These are phyloP conservation scores for Stichopus chloronotus DNA, from an alignment of 35 echinoderm and acorn worm species.

Conservation along the genomic window DNA sequence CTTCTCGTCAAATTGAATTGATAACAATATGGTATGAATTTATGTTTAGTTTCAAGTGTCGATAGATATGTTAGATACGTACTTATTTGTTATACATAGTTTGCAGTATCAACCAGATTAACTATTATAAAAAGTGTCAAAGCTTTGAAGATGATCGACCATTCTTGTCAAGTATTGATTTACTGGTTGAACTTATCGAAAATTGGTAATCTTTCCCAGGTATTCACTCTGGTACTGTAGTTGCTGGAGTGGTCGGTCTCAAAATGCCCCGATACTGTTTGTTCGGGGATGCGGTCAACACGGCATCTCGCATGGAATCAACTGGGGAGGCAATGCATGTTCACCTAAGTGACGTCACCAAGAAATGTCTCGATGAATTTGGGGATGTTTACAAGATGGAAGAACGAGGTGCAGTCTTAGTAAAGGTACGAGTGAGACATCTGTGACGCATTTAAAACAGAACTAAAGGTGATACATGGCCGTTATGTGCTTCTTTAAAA, in stretches of 20 bases:
- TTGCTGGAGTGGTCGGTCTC: conserved; percentile 92
- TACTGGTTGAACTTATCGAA: too few relatives aligned
- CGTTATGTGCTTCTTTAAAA: neutral
- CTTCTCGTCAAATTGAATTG: too few relatives aligned
- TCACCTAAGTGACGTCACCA: conserved; percentile 86
- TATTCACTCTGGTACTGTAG: conserved; percentile 92
- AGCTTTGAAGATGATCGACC: too few relatives aligned
- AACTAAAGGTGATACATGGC: neutral
- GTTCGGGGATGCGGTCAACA: conserved; percentile 98
- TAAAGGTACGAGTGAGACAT: conserved; percentile 68
- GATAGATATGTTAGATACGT: too few relatives aligned
- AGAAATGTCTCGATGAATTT: conserved; percentile 60
- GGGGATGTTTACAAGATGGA: conserved; percentile 61
- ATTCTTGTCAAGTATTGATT: too few relatives aligned
- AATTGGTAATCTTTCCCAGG: conserved; percentile 24
- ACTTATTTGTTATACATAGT: too few relatives aligned
- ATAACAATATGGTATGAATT: too few relatives aligned
- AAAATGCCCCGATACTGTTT: conserved; percentile 99
- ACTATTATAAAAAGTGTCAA: too few relatives aligned
- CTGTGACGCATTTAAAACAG: neutral
- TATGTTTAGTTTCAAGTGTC: too few relatives aligned
- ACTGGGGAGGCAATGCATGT: conserved; percentile 79
- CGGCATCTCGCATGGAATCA: conserved; percentile 92
- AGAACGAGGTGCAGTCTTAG: conserved; percentile 64
- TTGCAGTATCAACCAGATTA: too few relatives aligned